Percentiles rank a stretch among this genome's conserved stretches.
Evolutionary conservation across 2,888 invertebrate genomes (phyloP).

Genomic region (Eilema depressum): DNA sequence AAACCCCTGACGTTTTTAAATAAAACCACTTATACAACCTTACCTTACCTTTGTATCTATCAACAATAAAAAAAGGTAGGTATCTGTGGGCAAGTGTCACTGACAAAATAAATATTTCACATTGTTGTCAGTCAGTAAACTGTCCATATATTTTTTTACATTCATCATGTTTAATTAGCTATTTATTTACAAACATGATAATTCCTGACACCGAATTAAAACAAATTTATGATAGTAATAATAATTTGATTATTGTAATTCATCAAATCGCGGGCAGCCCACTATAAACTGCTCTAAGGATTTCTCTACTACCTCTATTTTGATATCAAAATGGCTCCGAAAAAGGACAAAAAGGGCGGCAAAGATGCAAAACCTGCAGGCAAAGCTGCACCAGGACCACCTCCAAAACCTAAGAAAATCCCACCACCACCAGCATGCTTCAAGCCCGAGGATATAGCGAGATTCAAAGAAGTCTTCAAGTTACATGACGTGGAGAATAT

Average conservation of each 20-base stretch:
- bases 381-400: constrained; percentile 50
- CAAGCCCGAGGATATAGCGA: constrained; percentile 66
- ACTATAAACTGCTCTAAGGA: background rate
- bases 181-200: constrained; percentile 9
- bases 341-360: constrained; percentile 60
- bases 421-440: constrained; percentile 81
- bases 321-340: constrained; percentile 61
- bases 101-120: constrained; percentile 3
- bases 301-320: background rate
- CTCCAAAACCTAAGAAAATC: constrained; percentile 73
- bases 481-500: constrained; percentile 74
- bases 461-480: constrained; percentile 74
- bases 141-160: background rate
- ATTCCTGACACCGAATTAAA: constrained; percentile 4
- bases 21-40: too few relatives aligned
- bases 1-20: too few relatives aligned
- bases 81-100: background rate
- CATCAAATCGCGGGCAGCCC: background rate
- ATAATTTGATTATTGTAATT: constrained; percentile 22
- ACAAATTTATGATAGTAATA: constrained; percentile 22
- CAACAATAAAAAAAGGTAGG: background rate
- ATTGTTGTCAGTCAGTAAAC: background rate
- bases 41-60: background rate
- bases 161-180: background rate
- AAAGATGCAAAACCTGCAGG: constrained; percentile 35